phyloP scores from a whole-genome alignment of 2,797 vertebrate species.

The Anguilla obscura region DNA sequence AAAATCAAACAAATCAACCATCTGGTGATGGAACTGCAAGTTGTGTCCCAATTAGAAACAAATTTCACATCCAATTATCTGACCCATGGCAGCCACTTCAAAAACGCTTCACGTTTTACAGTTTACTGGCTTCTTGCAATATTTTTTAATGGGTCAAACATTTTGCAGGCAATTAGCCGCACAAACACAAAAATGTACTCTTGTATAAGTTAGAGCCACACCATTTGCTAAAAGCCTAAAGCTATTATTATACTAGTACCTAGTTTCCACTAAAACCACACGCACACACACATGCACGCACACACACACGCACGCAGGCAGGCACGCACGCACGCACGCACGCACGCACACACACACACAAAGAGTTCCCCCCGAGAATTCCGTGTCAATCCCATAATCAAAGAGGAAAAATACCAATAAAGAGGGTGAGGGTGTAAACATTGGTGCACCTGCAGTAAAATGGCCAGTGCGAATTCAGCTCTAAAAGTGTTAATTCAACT shows the following conservation, averaged over 20 bases:
- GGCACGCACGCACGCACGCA: not conserved
- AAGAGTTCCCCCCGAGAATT: not conserved
- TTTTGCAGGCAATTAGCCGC: conserved; percentile 3
- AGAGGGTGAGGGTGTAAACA: not conserved
- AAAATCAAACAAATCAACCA: not conserved
- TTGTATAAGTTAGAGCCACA: conserved; percentile 7
- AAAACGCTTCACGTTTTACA: not conserved
- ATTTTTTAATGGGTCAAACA: not conserved
- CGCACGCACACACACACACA: too few species aligned
- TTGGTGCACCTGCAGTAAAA: not conserved
- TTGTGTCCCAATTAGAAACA: not conserved
- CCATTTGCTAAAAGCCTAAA: not conserved
- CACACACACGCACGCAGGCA: not conserved
- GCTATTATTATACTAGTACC: conserved; percentile 7
- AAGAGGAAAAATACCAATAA: not conserved
- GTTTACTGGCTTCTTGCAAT: not conserved
- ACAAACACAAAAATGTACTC: conserved; percentile 1
- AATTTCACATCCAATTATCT: not conserved
- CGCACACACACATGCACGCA: not conserved
- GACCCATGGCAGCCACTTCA: not conserved
- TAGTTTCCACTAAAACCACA: not conserved
- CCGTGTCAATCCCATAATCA: not conserved
- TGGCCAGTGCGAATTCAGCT: too few species aligned
- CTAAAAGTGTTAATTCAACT: too few species aligned
- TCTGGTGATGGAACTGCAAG: conserved; percentile 10